Conservation (phyloP, 2,797 vertebrate species). For the Dendrocincla fuliginosa region DNA sequence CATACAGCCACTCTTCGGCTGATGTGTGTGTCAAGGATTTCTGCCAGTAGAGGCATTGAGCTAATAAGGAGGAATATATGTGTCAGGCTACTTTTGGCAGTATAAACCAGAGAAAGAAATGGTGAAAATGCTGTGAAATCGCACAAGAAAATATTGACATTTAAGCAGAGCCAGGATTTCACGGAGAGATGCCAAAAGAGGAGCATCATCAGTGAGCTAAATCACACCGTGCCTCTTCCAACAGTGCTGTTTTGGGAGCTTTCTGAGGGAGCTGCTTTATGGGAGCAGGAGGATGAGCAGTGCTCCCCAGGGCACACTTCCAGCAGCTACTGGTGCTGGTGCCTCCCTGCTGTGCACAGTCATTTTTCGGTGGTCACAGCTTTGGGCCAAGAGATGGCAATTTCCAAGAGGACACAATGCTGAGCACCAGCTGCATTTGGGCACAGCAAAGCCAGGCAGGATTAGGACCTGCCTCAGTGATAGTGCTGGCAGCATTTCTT, state of each 20-base stretch:
- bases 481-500: not conserved
- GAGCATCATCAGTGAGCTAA: rapidly evolving
- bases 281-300: not conserved
- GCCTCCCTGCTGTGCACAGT: not conserved
- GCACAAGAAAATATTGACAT: not conserved
- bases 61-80: not conserved
- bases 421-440: rapidly evolving
- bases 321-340: not conserved
- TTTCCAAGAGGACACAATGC: not conserved
- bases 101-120: not conserved
- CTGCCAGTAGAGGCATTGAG: not conserved
- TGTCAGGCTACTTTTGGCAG: not conserved
- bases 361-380: not conserved
- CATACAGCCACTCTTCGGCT: not conserved
- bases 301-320: rapidly evolving
- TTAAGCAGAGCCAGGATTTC: not conserved
- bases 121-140: not conserved
- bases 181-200: not conserved
- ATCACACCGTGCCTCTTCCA: not conserved
- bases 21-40: not conserved
- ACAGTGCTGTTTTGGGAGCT: not conserved
- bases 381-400: not conserved
- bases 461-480: not conserved
- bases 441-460: not conserved
- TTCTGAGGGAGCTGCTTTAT: not conserved